Base-by-base conservation (phyloP, 2,888 invertebrate genomes). In the Frankliniella intonsa region DNA sequence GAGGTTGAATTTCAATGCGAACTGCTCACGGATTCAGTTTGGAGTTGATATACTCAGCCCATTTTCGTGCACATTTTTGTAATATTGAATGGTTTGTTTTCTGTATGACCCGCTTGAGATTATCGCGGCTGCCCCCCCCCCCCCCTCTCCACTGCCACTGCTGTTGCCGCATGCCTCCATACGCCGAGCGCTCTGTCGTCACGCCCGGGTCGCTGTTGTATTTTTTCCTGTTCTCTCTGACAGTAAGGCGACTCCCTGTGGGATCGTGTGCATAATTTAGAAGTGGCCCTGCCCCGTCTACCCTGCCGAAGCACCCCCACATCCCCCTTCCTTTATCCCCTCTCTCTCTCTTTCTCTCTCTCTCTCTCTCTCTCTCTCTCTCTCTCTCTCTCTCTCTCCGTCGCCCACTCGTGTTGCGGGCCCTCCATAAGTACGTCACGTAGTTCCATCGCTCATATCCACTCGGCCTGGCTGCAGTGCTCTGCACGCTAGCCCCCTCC, bases 261-360 rank as follows among this genome's bases (percentile, higher is more conserved):
- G 69, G 25, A 25, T 76, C 22, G 69, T 76, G 69, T 76, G 69
- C 69, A 76, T 76, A 76, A 76, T 76, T 76, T 76, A 76, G 25
- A 38, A 25, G 69, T 22, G 25, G 22, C 22, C 8, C 69, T 22
- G 12, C 38, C 38, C 38, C 5, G 38, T 5, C 38, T 38, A 38
- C 38, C 38, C 38, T 38, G 38, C 38, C 62, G 69, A 76, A 22
- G 69, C 69, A 76, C 69, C 69, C 22, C 69, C 62, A 14, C 22
- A 12, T 55, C 55, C 19, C 62, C 14, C 62, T 17, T 62, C 62
- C 14, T n/a, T 17, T n/a, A 7, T n/a, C n/a, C 62, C 14, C 62
- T 62, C 62, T 62, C 62, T 62, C 62, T 62, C 62, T 62, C 62
- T 62, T 14, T 62, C 62, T 62, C 62, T 62, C 17, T 62, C 62